Conservation (phyloP, 2,113 vertebrate genomes). For the Tyto alba region DNA sequence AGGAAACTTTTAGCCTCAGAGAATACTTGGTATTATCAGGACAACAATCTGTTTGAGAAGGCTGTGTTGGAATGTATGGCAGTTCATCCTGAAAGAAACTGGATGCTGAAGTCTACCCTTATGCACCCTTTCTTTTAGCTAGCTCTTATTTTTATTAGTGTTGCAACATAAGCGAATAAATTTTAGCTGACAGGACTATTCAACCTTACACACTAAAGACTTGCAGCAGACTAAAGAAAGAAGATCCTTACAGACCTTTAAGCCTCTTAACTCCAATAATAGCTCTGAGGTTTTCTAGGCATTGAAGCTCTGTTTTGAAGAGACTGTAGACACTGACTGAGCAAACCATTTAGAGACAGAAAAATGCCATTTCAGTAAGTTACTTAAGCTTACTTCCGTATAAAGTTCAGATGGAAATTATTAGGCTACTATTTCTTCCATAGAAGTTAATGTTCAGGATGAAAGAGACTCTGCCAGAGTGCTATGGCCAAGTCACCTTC, state of each 20-base stretch:
- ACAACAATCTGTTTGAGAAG: not conserved
- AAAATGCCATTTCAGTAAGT: not conserved
- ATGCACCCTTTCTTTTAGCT: not conserved
- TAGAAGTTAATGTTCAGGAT: not conserved
- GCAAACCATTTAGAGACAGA: not conserved
- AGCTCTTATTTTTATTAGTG: not conserved
- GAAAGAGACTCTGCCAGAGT: not conserved
- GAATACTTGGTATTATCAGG: not conserved
- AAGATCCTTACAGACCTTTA: slow-evolving; percentile 11
- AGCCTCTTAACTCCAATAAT: slow-evolving; percentile 45
- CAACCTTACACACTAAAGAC: not conserved
- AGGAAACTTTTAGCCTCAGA: not conserved
- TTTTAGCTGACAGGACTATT: not conserved
- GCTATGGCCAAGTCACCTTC: not conserved
- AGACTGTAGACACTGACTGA: not conserved
- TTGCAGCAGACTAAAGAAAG: not conserved
- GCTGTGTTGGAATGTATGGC: not conserved
- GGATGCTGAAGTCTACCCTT: not conserved
- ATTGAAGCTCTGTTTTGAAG: not conserved
- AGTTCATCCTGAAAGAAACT: not conserved
- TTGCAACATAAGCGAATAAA: not conserved
- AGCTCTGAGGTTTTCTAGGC: not conserved
- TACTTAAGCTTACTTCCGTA: not conserved
- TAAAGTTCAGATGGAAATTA: not conserved
- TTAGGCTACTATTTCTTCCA: not conserved